Evolutionary conservation across 1,140 invertebrate species (phyloP), one percentile per base, ranked within the genome.

Genomic region (Scaptomyza graminum): DNA sequence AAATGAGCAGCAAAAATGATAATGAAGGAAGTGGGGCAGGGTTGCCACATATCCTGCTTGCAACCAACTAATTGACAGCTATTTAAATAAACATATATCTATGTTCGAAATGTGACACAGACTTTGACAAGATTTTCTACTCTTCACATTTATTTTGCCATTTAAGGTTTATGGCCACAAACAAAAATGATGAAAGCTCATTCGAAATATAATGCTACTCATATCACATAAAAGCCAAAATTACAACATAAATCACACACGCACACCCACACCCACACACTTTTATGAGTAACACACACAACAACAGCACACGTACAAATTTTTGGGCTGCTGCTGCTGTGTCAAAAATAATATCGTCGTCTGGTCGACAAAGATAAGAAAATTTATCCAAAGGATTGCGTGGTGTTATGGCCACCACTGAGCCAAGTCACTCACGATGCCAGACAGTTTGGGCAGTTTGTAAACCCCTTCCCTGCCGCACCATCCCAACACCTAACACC

Each of bases 281-380:
- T 64, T 59, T 67, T 73, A 79, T 64, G 75, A 54, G 44, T 16
- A 46, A 37, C 44, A 59, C 44, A 50, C 76, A 39, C 74, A 56
- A 67, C 56, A 56, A 37, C 1, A 18, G 59, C 56, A 59, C 39
- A 59, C 69, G 56, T 28, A 69, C 41, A 74, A 59, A 71, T 34
- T 37, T 61, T 74, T 76, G 65, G 62, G 76, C 71, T 34, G 31
- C 31, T 4, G 2, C 69, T 79, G 72, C 56, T 82, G 87, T 87
- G 83, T 90, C 90, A 90, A 90, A 84, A 90, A 90, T 89, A 88
- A 88, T 90, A 90, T 90, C 88, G 88, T 90, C 88, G 88, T 90
- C 88, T 90, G 88, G 88, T 76, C 88, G 88, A 70, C 65, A 74
- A 75, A 90, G 88, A 90, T 90, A 90, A 90, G 88, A 81, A 90